Percentiles rank a stretch among this genome's conserved stretches.
These are phyloP conservation scores for Metopolophium dirhodum DNA, from an alignment of 1,140 invertebrate species.

Conservation along the genomic window DNA sequence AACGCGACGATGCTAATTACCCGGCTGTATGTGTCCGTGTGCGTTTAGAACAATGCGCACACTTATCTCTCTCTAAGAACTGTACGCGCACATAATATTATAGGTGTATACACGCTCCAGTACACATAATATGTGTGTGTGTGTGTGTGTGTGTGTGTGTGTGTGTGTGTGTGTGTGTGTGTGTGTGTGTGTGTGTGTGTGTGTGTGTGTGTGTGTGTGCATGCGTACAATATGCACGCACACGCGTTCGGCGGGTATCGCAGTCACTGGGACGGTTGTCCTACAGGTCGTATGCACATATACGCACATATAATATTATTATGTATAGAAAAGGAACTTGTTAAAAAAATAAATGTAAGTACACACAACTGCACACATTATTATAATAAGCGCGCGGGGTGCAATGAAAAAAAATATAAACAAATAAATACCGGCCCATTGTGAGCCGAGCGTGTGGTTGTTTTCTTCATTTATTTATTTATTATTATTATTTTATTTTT, in stretches of 20 bases:
- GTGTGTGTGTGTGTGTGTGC: background rate
- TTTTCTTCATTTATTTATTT: background rate
- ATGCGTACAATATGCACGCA: background rate
- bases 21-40: constrained; percentile 11
- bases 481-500: background rate
- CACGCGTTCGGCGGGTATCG: background rate
- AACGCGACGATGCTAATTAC: constrained; percentile 52
- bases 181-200: background rate
- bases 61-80: background rate
- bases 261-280: background rate
- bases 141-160: background rate
- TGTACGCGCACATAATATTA: background rate
- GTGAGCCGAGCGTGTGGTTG: background rate
- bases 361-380: background rate
- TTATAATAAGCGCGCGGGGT: background rate
- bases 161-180: no score
- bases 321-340: background rate
- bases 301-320: no score
- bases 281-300: no score
- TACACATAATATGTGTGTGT: background rate
- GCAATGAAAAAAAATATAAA: background rate
- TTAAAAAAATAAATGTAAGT: constrained; percentile 5
- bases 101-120: background rate
- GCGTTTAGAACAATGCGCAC: constrained; percentile 26
- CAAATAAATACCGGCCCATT: background rate